Conservation (phyloP, 2,888 invertebrate species). For the Leucophora obtusa region DNA sequence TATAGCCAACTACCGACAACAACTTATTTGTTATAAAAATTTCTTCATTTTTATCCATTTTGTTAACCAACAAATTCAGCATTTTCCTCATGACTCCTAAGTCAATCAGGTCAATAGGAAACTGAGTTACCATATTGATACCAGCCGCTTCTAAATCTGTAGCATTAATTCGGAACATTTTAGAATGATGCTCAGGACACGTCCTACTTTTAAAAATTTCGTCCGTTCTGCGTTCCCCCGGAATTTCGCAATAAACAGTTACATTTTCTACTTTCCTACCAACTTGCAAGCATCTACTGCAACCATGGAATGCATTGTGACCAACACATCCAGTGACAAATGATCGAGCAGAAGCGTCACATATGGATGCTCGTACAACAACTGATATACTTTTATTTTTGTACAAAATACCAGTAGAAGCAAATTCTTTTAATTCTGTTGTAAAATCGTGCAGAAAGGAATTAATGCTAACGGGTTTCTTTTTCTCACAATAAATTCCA, state of each 20-base stretch:
- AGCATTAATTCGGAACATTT: not conserved
- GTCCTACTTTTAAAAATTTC: constrained; percentile 3
- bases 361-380: constrained; percentile 15
- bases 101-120: constrained; percentile 15
- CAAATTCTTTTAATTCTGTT: not conserved
- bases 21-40: constrained; percentile 9
- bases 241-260: constrained; percentile 1
- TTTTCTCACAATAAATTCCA: not conserved
- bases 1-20: not conserved
- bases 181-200: not conserved
- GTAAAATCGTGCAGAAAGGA: constrained; percentile 2
- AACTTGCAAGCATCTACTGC: constrained; percentile 16
- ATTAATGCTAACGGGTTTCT: constrained; percentile 1
- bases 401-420: not conserved
- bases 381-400: constrained; percentile 4
- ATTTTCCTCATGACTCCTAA: constrained; percentile 9
- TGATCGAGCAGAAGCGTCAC: constrained; percentile 23
- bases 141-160: constrained; percentile 11
- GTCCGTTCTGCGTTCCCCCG: constrained; percentile 8
- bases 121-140: constrained; percentile 9
- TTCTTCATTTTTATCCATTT: not conserved
- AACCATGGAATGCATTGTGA: constrained; percentile 29
- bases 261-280: constrained; percentile 11
- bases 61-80: constrained; percentile 1
- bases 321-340: constrained; percentile 32